phyloP scores from a whole-genome alignment of 2,113 vertebrate genomes.

The Glaucomys volans region DNA sequence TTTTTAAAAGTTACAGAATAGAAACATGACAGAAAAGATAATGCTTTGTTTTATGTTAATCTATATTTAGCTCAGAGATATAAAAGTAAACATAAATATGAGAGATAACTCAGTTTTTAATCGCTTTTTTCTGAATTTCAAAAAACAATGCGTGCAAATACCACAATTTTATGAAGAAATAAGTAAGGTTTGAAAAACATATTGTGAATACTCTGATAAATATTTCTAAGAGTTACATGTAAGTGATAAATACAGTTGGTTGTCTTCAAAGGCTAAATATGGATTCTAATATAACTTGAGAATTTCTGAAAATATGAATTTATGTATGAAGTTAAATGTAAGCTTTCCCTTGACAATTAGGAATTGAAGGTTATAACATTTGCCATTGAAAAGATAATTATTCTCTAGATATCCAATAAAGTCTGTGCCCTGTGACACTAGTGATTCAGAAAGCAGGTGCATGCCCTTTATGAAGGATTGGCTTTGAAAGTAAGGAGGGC shows the following conservation, averaged over 20 bases:
- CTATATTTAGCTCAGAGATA: background rate
- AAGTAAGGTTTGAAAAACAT: conserved; percentile 34
- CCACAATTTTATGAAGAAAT: conserved; percentile 17
- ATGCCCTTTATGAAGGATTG: background rate
- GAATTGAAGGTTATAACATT: conserved; percentile 57
- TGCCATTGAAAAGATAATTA: conserved; percentile 61
- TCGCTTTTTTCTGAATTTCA: conserved; percentile 64
- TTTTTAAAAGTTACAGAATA: background rate
- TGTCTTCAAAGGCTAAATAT: conserved; percentile 47
- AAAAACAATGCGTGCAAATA: conserved; percentile 5
- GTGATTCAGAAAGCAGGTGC: conserved; percentile 45
- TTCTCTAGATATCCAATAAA: background rate
- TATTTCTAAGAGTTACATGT: conserved; percentile 2
- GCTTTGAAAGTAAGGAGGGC: background rate
- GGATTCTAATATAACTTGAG: conserved; percentile 48
- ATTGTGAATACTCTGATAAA: conserved; percentile 25
- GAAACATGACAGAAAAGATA: background rate
- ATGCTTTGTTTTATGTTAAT: background rate
- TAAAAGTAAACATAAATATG: conserved; percentile 51
- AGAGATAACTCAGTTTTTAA: conserved; percentile 64
- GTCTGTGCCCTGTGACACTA: background rate
- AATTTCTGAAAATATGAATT: conserved; percentile 62
- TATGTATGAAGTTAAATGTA: conserved; percentile 54
- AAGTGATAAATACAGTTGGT: conserved; percentile 35
- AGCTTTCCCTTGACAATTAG: conserved; percentile 35